Evolutionary conservation across 2,797 vertebrate species (phyloP).

Genomic region (Hydrocynus forskahlii): DNA sequence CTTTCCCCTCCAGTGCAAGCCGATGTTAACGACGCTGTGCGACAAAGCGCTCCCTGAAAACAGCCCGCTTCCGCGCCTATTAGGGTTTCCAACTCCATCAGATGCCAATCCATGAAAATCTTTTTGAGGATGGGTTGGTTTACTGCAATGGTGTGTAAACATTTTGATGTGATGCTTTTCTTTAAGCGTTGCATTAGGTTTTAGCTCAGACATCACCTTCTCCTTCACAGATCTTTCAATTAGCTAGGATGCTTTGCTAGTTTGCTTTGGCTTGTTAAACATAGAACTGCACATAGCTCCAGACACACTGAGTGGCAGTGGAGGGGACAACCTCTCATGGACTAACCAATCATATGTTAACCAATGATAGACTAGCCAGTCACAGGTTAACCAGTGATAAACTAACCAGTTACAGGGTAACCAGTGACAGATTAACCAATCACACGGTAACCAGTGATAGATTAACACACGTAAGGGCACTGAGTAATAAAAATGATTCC

Average conservation of each 20-base stretch:
- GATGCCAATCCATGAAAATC: background rate
- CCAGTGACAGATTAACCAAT: background rate
- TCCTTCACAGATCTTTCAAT: background rate
- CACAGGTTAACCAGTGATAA: background rate
- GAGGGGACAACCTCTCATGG: background rate
- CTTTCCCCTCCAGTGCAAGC: slow-evolving; percentile 61
- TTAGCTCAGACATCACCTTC: background rate
- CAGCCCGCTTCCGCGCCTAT: slow-evolving; percentile 19
- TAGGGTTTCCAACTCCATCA: background rate
- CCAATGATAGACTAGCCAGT: background rate
- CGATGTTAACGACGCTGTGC: slow-evolving; percentile 75
- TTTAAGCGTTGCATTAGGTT: background rate
- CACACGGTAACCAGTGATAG: background rate
- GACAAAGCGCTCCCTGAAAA: slow-evolving; percentile 68
- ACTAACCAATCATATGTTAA: background rate
- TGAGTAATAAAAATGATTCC: no score
- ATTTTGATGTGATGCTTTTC: background rate
- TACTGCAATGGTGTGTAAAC: background rate
- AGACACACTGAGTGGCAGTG: background rate
- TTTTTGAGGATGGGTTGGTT: background rate
- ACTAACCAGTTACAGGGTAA: background rate
- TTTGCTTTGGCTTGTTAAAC: background rate
- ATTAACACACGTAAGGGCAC: no score
- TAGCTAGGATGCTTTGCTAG: background rate
- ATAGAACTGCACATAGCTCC: no score